Base-by-base conservation (phyloP, 2,113 vertebrate genomes). In the Burhinus bistriatus region DNA sequence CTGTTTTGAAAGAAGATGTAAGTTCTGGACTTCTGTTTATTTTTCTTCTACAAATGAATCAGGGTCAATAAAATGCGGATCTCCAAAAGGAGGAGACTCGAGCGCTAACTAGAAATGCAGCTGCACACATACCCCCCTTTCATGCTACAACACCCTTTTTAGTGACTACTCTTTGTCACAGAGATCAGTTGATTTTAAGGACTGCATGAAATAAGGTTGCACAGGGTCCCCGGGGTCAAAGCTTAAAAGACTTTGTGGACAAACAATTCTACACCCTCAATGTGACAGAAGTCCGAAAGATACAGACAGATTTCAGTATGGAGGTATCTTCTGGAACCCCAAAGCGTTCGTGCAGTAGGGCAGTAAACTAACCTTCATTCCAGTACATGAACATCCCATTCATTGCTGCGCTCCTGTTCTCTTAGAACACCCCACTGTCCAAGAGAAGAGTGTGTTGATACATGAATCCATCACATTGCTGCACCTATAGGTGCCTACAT, bases 21-120 rank as follows among this genome's bases (percentile, higher is more conserved):
- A 78, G 95, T 95, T 97, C 80, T 81, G 70, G 40, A 94, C 49
- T 20, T 71, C 87, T 83, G 76, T 83, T 95, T 90, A 72, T 93
- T 95, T 95, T 96, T 59, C 91, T 90, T 94, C 75, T 55, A 42
- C 80, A 89, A 87, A 94, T 59, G 66, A 80, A 79, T 68, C 38
- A 32, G 36, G 23, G 27, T 91, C 51, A 96, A 34, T 77, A 91
- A 89, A 96, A 84, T 0, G 5, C 1, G 2, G 34, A 21, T 77
- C 26, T 88, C 87, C 70, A 81, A 95, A 95, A 93, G n/a, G 20
- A 91, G 18, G 42, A 76, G 59, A 44, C 15, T 6, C 59, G 42
- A 91, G 47, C 4, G 3, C 54, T 82, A 84, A 52, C 64, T 52
- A 87, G 65, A 85, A 91, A 88, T 30, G 55, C 75, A 86, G 75